These are phyloP conservation scores for Cotesia congregata DNA, from an alignment of 2,888 invertebrate species.

Conservation along the genomic window DNA sequence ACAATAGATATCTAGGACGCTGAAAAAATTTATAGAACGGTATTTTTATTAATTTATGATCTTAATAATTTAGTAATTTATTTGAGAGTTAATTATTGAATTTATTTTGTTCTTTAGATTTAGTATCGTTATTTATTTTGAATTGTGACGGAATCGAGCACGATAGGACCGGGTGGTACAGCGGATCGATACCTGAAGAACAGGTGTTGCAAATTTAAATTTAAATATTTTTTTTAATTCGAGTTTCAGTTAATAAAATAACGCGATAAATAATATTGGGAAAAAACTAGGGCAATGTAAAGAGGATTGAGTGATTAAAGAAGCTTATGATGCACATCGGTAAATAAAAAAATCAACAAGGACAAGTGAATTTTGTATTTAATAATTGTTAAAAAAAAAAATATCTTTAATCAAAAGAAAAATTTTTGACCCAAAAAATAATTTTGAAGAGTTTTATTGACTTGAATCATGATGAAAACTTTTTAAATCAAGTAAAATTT, in stretches of 20 bases:
- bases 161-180: conserved; percentile 6
- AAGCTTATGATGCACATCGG: not conserved
- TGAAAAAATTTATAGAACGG: not conserved
- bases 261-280: not conserved
- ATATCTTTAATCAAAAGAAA: too few relatives aligned
- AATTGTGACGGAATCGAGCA: not conserved
- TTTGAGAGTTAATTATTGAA: not conserved
- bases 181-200: not conserved
- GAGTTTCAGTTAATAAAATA: not conserved
- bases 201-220: not conserved
- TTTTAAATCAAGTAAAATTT: too few relatives aligned
- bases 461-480: too few relatives aligned
- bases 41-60: not conserved
- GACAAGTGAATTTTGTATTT: too few relatives aligned
- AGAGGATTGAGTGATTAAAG: conserved; percentile 26
- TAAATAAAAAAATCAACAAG: not conserved
- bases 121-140: not conserved
- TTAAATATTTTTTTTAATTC: not conserved
- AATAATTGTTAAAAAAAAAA: too few relatives aligned
- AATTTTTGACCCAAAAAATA: too few relatives aligned
- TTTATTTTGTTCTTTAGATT: not conserved
- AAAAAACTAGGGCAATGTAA: conserved; percentile 16
- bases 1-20: not conserved
- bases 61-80: not conserved
- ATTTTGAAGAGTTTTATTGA: too few relatives aligned